These are phyloP conservation scores for Branchellion lobata DNA, from an alignment of 2,888 invertebrate genomes.

Conservation along the genomic window DNA sequence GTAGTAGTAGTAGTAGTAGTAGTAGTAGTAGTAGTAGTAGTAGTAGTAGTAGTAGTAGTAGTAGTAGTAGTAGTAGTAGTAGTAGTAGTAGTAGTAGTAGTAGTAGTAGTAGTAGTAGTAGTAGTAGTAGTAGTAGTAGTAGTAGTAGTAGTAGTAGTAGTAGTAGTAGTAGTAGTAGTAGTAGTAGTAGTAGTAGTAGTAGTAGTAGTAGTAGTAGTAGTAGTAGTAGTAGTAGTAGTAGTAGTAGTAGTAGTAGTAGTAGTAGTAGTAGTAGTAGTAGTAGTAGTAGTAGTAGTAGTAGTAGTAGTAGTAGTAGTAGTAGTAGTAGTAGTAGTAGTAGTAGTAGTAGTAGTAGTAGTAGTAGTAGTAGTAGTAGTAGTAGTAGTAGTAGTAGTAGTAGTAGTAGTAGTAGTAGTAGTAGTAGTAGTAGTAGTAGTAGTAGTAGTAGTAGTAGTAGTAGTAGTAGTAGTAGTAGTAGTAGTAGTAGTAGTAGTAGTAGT, in stretches of 20 bases:
- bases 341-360: constrained; percentile 27
- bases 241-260: constrained; percentile 16
- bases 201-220: constrained; percentile 21
- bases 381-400: constrained; percentile 30
- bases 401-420: constrained; percentile 12
- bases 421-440: background rate
- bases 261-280: constrained; percentile 32
- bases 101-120: constrained; percentile 22
- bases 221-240: background rate
- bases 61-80: constrained; percentile 30
- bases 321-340: constrained; percentile 26
- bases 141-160: constrained; percentile 30
- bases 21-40: constrained; percentile 15
- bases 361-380: constrained; percentile 28
- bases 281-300: constrained; percentile 28
- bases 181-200: constrained; percentile 29
- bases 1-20: constrained; percentile 26
- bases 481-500: background rate
- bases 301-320: constrained; percentile 22
- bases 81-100: constrained; percentile 30
- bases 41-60: constrained; percentile 13
- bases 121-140: constrained; percentile 23
- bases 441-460: constrained; percentile 31
- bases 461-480: constrained; percentile 29
- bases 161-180: constrained; percentile 27